Evolutionary conservation across 92 coral and sea anemone genomes (phyloP), one percentile per base, ranked within the genome.

Genomic region (Palythoa heliodiscus): DNA sequence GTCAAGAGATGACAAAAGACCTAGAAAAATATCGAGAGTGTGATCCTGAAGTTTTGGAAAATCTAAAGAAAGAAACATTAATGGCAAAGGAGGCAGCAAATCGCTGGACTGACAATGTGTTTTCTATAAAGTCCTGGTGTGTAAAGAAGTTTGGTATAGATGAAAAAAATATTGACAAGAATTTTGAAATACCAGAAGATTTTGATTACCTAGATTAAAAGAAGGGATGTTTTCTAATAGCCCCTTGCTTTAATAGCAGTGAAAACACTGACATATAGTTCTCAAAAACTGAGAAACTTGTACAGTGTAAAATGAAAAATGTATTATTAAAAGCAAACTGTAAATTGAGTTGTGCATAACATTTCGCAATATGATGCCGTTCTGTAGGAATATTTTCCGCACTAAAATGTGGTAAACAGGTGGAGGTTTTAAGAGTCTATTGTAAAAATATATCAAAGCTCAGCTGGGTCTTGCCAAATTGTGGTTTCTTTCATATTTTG

Each of bases 71-170:
- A 25, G 98, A 94, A 75, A 92, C 96, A n/a, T 68, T 86, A 52
- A 86, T 88, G 75, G 95, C 98, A 74, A 94, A 89, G 58, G 98
- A 95, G 43, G 98, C 95, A 17, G 95, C 92, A 0, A 91, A 93
- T 76, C 93, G 98, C 82, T 95, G 98, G 98, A 95, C 98, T 60
- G 98, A 95, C 82, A 95, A 95, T 78, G 91, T 95, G 24, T 95
- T 95, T 66, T 86, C 98, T 4, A 95, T 94, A 91, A 95, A 95
- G 73, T 87, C 94, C 38, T 95, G 98, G 98, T 95, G 98, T 77
- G 92, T 88, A 50, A 92, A 90, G 68, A 95, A 93, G 76, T 95
- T 95, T 91, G 95, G 95, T 24, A 88, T 95, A 74, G 98, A 94
- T 69, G 96, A 94, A 64, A 92, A 92, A 86, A 90, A 89, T 67